Percentiles rank a stretch among this genome's conserved stretches.
Conservation (phyloP, 2,888 invertebrate genomes). For the Panzeria rudis region DNA sequence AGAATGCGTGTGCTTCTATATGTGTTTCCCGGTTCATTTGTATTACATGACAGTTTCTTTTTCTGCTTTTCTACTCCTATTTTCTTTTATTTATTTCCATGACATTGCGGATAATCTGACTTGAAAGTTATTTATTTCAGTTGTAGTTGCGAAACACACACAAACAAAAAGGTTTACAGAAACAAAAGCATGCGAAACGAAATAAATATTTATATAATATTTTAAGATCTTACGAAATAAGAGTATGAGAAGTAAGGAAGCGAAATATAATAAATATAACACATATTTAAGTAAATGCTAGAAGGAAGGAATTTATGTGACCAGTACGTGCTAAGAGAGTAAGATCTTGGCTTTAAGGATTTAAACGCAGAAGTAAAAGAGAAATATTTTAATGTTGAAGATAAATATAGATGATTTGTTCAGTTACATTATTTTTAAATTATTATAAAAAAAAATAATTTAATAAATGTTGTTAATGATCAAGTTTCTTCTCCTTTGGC, state of each 20-base stretch:
- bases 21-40: conserved; percentile 51
- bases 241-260: conserved; percentile 1
- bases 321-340: conserved; percentile 26
- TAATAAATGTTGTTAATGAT: too few species aligned
- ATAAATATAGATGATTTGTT: too few species aligned
- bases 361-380: neutral
- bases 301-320: conserved; percentile 27
- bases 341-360: neutral
- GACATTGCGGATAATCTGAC: conserved; percentile 83
- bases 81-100: conserved; percentile 79
- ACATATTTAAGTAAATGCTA: conserved; percentile 58
- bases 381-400: neutral
- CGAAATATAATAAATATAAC: conserved; percentile 50
- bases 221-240: conserved; percentile 46
- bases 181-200: conserved; percentile 42
- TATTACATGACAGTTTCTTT: conserved; percentile 75
- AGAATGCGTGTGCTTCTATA: neutral
- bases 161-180: neutral
- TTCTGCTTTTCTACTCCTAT: conserved; percentile 33
- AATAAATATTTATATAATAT: conserved; percentile 61
- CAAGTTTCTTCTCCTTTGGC: too few species aligned
- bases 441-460: too few species aligned
- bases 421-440: too few species aligned
- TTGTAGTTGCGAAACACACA: conserved; percentile 54
- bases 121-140: conserved; percentile 82